phyloP scores from a whole-genome alignment of 92 coral and sea anemone genomes.

The Zoanthus sociatus region DNA sequence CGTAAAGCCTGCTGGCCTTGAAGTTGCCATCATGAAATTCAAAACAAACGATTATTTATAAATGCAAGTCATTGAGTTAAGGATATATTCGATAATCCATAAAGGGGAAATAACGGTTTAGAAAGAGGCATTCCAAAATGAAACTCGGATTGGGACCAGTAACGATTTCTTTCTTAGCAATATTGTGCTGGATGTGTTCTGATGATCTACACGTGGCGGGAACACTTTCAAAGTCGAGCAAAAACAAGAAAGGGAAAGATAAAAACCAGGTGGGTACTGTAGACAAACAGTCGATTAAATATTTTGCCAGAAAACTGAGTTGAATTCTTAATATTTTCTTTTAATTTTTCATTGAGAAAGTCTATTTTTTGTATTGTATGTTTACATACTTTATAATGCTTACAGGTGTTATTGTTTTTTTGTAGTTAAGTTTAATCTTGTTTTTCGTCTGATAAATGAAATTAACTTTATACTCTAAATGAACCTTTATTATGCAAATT shows the following conservation, averaged over 20 bases:
- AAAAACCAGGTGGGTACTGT: constrained; percentile 47
- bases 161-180: constrained; percentile 49
- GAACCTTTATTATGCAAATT: no score
- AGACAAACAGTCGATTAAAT: not conserved
- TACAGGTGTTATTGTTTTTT: no score
- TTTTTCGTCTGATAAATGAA: no score
- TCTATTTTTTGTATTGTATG: no score
- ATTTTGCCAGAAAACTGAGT: no score
- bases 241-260: constrained; percentile 65
- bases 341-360: no score
- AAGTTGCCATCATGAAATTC: constrained; percentile 18
- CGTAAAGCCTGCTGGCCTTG: constrained; percentile 28
- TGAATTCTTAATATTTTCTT: no score
- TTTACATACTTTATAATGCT: no score
- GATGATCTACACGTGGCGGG: constrained; percentile 69
- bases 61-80: not conserved
- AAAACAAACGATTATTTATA: not conserved
- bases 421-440: no score
- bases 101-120: constrained; percentile 22
- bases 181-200: constrained; percentile 21
- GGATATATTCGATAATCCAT: constrained; percentile 14
- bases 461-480: no score
- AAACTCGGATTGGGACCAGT: constrained; percentile 20
- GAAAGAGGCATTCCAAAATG: constrained; percentile 5
- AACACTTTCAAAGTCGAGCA: constrained; percentile 79